Conservation (phyloP, 2,113 vertebrate genomes). For the Megaleporinus macrocephalus region DNA sequence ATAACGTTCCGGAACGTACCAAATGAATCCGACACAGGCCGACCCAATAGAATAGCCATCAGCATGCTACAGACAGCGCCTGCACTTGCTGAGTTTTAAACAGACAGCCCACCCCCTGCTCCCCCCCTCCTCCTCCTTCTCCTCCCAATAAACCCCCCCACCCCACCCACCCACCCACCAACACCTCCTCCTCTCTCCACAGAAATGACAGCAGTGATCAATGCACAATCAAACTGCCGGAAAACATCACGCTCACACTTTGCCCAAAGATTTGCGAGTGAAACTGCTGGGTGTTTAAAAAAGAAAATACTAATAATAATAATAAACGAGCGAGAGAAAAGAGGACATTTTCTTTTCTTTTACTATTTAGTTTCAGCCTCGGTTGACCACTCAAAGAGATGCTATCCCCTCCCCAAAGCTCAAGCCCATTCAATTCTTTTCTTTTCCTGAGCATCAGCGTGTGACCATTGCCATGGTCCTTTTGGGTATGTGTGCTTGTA, state of each 20-base stretch:
- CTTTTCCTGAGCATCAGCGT: slow-evolving; percentile 56
- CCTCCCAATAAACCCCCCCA: too few species aligned
- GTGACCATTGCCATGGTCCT: slow-evolving; percentile 45
- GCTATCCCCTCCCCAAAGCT: slow-evolving; percentile 49
- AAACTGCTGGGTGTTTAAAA: slow-evolving; percentile 69
- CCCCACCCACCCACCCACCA: too few species aligned
- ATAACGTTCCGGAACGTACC: slow-evolving; percentile 48
- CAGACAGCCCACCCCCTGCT: background rate
- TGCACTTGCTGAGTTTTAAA: slow-evolving; percentile 47
- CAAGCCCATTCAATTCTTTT: slow-evolving; percentile 54
- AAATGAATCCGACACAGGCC: slow-evolving; percentile 55
- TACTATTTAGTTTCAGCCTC: background rate
- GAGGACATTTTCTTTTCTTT: slow-evolving; percentile 30
- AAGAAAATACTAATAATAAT: too few species aligned
- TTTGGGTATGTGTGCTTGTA: slow-evolving; percentile 63
- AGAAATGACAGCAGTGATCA: slow-evolving; percentile 62
- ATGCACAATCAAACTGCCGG: slow-evolving; percentile 65
- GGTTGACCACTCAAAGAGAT: slow-evolving; percentile 29
- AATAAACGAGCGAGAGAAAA: slow-evolving; percentile 62
- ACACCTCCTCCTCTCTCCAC: slow-evolving; percentile 43
- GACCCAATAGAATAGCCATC: slow-evolving; percentile 52
- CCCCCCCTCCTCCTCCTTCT: slow-evolving; percentile 13
- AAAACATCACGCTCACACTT: slow-evolving; percentile 70
- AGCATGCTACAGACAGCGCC: slow-evolving; percentile 19
- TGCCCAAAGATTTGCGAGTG: slow-evolving; percentile 79